Evolutionary conservation across 2,797 vertebrate species (phyloP), one percentile per base, ranked within the genome.

Genomic region (Hybognathus amarus): DNA sequence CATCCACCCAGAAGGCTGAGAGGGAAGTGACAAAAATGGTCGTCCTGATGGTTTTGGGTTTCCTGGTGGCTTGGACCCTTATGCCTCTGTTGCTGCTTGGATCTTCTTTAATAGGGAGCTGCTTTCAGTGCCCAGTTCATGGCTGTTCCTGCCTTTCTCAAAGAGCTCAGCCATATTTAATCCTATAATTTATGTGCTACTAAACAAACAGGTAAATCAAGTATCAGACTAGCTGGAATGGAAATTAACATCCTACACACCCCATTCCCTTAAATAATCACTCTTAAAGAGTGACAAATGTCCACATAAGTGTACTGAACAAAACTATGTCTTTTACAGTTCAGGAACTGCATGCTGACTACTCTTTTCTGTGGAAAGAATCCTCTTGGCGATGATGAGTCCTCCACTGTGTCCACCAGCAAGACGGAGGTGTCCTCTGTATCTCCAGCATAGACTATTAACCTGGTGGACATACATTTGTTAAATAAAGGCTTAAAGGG

Each of bases 21-120:
- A 93, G 85, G 82, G 95, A 97, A 90, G 96, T 96, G 80, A 97
- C 96, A 8, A 94, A 92, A n/a, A 96, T 96, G 96, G 96, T 96
- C 75, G 52, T 96, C 88, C 86, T 96, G 84, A 97, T 96, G 96
- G 95, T 96, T 9, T 42, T 94, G 0, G 96, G 96, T 77, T 97
- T 96, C 89, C 89, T 96, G 83, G 33, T 95, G 15, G 96, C 96
- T 56, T 96, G 96, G 78, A 85, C 89, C 1, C 97, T 76, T 97
- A 95, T 9, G 96, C 96, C 0, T 90, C 90, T 2, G 91, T 96
- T 67, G 94, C 96, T 47, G 95, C 93, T 69, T 96, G 95, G 90
- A 96, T 97, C 86, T 96, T 97, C 84, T 86, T 96, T 73, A 96
- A 97, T 77, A 94, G 92, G 90, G 95, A 75, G 94, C 95, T 0